Conservation (phyloP, 2,113 vertebrate species). For the Erinaceus europaeus region DNA sequence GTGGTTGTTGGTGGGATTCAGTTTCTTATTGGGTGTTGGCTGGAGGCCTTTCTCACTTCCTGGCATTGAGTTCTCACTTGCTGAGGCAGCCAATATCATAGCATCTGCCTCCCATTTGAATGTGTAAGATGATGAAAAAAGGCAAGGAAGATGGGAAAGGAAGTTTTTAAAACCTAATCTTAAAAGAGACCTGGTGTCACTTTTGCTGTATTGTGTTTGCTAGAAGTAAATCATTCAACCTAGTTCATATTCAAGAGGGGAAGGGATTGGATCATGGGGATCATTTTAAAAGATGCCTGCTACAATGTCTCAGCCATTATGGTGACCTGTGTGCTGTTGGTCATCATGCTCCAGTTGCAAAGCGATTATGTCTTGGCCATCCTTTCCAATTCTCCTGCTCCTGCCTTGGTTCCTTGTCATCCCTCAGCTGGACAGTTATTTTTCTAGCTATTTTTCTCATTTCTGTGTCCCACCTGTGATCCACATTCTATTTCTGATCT, state of each 20-base stretch:
- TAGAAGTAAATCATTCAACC: background rate
- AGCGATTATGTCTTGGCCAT: fast-evolving
- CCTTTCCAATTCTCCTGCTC: background rate
- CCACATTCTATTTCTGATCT: background rate
- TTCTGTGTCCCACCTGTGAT: background rate
- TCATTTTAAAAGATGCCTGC: background rate
- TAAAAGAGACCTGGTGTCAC: background rate
- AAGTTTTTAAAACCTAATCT: background rate
- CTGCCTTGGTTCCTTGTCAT: background rate
- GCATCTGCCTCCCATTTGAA: background rate
- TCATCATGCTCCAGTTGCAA: background rate
- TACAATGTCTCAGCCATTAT: background rate
- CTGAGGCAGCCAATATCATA: background rate
- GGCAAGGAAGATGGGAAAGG: background rate
- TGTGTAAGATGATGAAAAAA: background rate
- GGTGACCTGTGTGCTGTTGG: background rate
- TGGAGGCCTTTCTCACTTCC: background rate
- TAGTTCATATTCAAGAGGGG: background rate
- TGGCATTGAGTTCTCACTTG: background rate
- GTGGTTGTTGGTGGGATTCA: background rate
- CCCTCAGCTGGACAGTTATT: background rate
- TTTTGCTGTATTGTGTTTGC: background rate
- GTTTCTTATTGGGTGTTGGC: background rate
- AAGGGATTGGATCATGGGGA: background rate
- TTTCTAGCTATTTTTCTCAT: background rate